These are phyloP conservation scores for Callionymus lyra DNA, from an alignment of 2,113 vertebrate genomes.

Conservation along the genomic window DNA sequence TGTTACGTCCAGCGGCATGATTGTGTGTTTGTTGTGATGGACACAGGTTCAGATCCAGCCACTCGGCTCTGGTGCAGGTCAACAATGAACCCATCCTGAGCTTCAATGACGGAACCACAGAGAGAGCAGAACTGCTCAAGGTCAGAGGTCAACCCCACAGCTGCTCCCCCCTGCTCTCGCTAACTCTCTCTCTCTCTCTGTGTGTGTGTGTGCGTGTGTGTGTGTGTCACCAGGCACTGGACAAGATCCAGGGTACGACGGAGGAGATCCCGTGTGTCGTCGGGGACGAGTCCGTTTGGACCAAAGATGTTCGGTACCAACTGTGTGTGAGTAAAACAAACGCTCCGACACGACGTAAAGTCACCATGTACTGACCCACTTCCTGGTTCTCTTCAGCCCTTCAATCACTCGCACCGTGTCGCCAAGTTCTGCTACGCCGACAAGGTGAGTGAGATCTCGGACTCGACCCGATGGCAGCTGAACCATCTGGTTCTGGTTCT, in stretches of 20 bases:
- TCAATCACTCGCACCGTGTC: conserved; percentile 83
- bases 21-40: conserved; percentile 10
- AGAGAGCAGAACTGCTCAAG: conserved; percentile 74
- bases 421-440: conserved; percentile 94
- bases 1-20: background rate
- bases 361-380: background rate
- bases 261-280: conserved; percentile 87
- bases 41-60: conserved; percentile 68
- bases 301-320: conserved; percentile 75
- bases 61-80: conserved; percentile 64
- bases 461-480: too few species aligned
- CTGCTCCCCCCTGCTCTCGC: background rate
- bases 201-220: too few species aligned
- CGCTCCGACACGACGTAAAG: too few species aligned
- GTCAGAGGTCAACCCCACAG: conserved; percentile 40
- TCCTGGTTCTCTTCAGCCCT: conserved; percentile 70
- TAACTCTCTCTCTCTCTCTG: background rate
- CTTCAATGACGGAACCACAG: conserved; percentile 73
- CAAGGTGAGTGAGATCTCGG: conserved; percentile 67
- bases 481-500: background rate
- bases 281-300: conserved; percentile 88
- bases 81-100: conserved; percentile 83
- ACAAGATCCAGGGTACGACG: conserved; percentile 68
- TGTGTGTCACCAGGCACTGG: conserved; percentile 62
- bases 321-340: conserved; percentile 74